Base-by-base conservation (phyloP, 2,113 vertebrate species). In the Petrocephalus zakoni region DNA sequence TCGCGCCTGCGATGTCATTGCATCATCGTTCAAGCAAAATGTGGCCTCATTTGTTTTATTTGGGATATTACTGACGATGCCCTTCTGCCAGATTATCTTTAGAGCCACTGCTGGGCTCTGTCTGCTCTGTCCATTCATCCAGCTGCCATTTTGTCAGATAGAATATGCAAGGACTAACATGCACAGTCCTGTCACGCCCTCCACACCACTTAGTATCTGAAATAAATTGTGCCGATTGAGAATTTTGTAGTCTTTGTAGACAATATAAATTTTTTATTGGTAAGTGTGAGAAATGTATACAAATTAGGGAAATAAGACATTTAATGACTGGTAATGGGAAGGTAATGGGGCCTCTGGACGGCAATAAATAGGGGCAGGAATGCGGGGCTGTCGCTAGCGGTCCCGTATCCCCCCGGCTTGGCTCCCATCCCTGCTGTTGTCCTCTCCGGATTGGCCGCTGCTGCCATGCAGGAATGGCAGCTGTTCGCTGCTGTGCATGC, bases 11-110 rank as follows among this genome's bases (percentile, higher is more conserved):
- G 42, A 19, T 21, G 34, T 42, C 72, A 78, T 78, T 34, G n/a
- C 34, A 37, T 37, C 49, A 9, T 78, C n/a, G 6, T 46, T n/a
- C 21, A 78, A 86, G 72, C 1, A 25, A 68, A 89, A 88, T 75
- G 89, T 49, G 25, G 51, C 88, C 89, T 86, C 68, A 90, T 89
- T 90, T 85, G 34, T 81, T 68, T 61, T 91, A 92, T 92, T 93
- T 91, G 90, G 87, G 90, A 88, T 88, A 90, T 92, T 86, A n/a
- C 19, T 90, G 90, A 91, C 89, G 90, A 94, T 94, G 92, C 93
- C 91, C 92, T 89, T 91, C 91, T 92, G 92, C 93, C 94, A 93
- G 94, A 93, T 94, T 93, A 94, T 94, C 94, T 94, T 93, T 93
- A 91, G 92, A 90, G 92, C 92, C 93, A 34, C 56, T 61, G 10